Conservation (phyloP, 2,797 vertebrate genomes). For the Chanos chanos region DNA sequence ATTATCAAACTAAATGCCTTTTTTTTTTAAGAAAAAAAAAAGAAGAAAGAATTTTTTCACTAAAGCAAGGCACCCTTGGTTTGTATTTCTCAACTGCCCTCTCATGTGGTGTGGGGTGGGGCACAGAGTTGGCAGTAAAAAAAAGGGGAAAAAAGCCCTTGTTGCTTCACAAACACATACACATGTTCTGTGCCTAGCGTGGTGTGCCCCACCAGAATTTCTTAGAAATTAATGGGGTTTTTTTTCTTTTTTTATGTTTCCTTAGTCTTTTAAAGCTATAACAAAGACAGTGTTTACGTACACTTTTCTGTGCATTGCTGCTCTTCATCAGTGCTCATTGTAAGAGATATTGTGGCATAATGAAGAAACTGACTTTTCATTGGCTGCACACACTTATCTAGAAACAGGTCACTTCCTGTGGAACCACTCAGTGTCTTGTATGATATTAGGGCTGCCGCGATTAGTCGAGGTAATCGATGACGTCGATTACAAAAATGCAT, state of each 20-base stretch:
- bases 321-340: constrained; percentile 8
- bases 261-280: constrained; percentile 39
- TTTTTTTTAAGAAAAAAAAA: too few relatives aligned
- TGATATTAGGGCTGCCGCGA: too few relatives aligned
- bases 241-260: constrained; percentile 43
- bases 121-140: constrained; percentile 47
- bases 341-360: constrained; percentile 1
- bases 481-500: too few relatives aligned
- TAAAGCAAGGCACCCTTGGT: constrained; percentile 29
- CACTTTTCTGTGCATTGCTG: constrained; percentile 19
- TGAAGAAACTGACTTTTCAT: constrained; percentile 7
- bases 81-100: constrained; percentile 45
- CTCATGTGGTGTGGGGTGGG: constrained; percentile 62
- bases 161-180: constrained; percentile 53
- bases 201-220: constrained; percentile 54
- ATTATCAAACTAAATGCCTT: too few relatives aligned
- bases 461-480: too few relatives aligned
- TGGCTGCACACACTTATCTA: too few relatives aligned
- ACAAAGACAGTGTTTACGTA: constrained; percentile 27
- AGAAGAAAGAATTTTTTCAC: not conserved
- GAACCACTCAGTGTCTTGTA: too few relatives aligned
- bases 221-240: constrained; percentile 63
- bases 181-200: constrained; percentile 24
- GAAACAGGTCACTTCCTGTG: too few relatives aligned
- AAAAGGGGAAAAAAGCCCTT: constrained; percentile 66